Evolutionary conservation across 2,797 vertebrate genomes (phyloP).

Genomic region (Labroides dimidiatus): DNA sequence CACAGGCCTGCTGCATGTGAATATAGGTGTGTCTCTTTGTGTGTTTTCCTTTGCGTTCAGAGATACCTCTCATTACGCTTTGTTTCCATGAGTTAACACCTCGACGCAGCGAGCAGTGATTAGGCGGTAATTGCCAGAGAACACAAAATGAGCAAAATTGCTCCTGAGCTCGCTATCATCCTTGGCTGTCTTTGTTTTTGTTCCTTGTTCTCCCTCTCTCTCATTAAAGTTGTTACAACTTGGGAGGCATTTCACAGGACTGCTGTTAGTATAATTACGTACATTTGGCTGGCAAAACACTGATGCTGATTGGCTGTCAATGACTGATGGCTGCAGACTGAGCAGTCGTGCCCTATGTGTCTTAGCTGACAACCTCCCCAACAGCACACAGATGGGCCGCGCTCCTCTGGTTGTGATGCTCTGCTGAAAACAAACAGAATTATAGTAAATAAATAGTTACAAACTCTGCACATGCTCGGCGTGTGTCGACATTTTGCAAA

Average conservation of each 20-base stretch:
- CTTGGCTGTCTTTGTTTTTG: neutral
- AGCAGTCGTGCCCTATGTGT: neutral
- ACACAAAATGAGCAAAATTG: conserved; percentile 11
- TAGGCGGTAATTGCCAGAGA: conserved; percentile 39
- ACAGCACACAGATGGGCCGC: neutral
- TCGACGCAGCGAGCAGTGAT: conserved; percentile 31
- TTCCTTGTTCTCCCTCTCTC: conserved; percentile 7
- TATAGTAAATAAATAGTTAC: conserved; percentile 25
- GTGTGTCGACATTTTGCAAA: conserved; percentile 11
- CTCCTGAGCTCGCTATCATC: neutral
- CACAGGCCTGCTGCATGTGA: neutral
- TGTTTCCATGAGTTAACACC: conserved; percentile 38
- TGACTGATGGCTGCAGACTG: neutral
- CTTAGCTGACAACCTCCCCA: neutral
- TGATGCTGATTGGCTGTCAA: conserved; percentile 1
- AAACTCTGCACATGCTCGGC: neutral
- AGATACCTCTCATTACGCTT: conserved; percentile 4
- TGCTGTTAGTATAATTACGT: conserved; percentile 22
- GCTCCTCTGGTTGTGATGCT: neutral
- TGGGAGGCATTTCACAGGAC: neutral
- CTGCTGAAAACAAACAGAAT: neutral
- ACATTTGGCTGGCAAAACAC: conserved; percentile 3
- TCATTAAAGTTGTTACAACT: conserved; percentile 9
- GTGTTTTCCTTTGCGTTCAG: neutral
- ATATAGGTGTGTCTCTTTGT: neutral